Evolutionary conservation across 1,140 invertebrate species (phyloP).

Genomic region (Idris sp.): DNA sequence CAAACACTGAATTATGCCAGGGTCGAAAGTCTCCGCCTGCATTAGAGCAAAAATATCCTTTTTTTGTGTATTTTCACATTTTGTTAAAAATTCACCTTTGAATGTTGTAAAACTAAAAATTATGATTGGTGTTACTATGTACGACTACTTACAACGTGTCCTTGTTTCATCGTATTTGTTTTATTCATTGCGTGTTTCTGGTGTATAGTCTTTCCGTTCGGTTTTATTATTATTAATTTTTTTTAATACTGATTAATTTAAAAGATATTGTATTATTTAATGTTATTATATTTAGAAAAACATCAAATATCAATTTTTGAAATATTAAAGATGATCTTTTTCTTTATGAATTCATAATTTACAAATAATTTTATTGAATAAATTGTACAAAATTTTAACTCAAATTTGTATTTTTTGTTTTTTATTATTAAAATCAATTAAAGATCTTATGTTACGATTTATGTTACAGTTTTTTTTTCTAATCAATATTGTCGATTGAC

Average conservation of each 20-base stretch:
- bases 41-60: constrained; percentile 54
- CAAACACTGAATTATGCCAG: background rate
- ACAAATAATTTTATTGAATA: too few relatives aligned
- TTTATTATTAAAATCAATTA: too few relatives aligned
- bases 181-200: constrained; percentile 40
- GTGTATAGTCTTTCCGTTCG: constrained; percentile 53
- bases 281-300: too few relatives aligned
- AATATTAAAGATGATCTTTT: too few relatives aligned
- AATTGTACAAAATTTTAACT: too few relatives aligned
- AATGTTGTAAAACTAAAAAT: constrained; percentile 60
- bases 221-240: too few relatives aligned
- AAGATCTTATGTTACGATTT: constrained; percentile 30
- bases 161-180: constrained; percentile 29
- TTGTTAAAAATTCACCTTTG: constrained; percentile 56
- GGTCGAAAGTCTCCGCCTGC: constrained; percentile 18
- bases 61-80: constrained; percentile 51
- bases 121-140: constrained; percentile 57
- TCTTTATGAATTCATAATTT: too few relatives aligned
- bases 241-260: constrained; percentile 16
- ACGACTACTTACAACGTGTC: constrained; percentile 57
- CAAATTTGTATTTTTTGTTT: too few relatives aligned
- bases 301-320: too few relatives aligned
- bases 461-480: constrained; percentile 37
- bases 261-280: constrained; percentile 24
- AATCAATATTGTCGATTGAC: constrained; percentile 60